A percentile compares a stretch with the other conserved stretches of the same genome.
Conservation (phyloP, 2,797 vertebrate genomes). For the Cryptoblepharus egeriae region DNA sequence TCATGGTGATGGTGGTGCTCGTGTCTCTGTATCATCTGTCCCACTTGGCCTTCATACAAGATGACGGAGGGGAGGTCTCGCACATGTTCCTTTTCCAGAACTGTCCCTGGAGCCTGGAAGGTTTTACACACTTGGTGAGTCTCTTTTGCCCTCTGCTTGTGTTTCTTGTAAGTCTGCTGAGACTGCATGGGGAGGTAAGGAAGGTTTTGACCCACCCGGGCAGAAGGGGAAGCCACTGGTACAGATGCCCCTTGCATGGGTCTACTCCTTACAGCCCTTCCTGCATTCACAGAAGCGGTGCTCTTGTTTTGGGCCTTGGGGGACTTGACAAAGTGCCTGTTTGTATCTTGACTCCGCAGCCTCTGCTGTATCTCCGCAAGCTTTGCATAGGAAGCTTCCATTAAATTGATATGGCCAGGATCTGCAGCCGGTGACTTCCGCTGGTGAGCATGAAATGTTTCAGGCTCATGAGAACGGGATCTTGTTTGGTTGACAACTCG, state of each 20-base stretch:
- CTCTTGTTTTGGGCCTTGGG: slow-evolving; percentile 89
- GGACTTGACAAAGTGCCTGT: slow-evolving; percentile 82
- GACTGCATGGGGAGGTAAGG: slow-evolving; percentile 86
- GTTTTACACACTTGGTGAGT: slow-evolving; percentile 84
- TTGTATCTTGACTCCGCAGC: slow-evolving; percentile 78
- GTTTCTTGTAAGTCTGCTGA: slow-evolving; percentile 89
- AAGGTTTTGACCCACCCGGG: slow-evolving; percentile 78
- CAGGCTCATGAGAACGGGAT: slow-evolving; percentile 94
- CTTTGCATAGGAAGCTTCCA: slow-evolving; percentile 75
- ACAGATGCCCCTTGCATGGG: slow-evolving; percentile 70
- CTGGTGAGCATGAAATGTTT: slow-evolving; percentile 87
- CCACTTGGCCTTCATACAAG: slow-evolving; percentile 90
- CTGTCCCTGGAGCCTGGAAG: slow-evolving; percentile 78
- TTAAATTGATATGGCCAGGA: slow-evolving; percentile 71
- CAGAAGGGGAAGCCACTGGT: slow-evolving; percentile 79
- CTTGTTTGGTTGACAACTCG: slow-evolving; percentile 87
- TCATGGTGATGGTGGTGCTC: slow-evolving; percentile 98
- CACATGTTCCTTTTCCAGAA: slow-evolving; percentile 90
- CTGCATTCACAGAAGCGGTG: slow-evolving; percentile 74
- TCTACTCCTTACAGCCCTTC: slow-evolving; percentile 86
- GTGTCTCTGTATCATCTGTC: slow-evolving; percentile 94
- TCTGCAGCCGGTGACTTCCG: slow-evolving; percentile 85
- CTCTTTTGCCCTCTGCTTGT: slow-evolving; percentile 94
- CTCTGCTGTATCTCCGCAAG: slow-evolving; percentile 81
- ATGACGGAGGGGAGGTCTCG: slow-evolving; percentile 90